Conservation (phyloP, 2,113 vertebrate species). For the Oreochromis aureus region DNA sequence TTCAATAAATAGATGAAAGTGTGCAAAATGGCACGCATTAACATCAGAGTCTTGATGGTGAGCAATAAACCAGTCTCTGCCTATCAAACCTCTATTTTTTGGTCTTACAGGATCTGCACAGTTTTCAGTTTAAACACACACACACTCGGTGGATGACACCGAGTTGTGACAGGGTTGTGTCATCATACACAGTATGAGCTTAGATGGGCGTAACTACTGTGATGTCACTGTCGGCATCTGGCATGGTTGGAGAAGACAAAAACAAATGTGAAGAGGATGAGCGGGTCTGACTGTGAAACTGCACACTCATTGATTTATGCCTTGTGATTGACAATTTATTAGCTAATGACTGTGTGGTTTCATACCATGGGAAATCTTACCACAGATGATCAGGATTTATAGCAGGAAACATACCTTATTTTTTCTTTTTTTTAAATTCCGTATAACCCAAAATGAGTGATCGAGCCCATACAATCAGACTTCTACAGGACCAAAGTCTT, state of each 20-base stretch:
- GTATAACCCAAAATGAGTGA: not conserved
- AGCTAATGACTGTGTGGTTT: not conserved
- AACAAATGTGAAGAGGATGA: not conserved
- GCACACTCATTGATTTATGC: not conserved
- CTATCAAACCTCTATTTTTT: not conserved
- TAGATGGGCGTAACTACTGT: not conserved
- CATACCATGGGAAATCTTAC: not conserved
- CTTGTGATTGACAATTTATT: not conserved
- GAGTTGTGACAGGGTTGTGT: not conserved
- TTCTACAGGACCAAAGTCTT: not conserved
- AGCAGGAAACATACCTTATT: not conserved
- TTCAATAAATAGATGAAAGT: not conserved
- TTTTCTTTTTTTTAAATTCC: fast-evolving
- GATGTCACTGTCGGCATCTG: not conserved
- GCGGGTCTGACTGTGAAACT: not conserved
- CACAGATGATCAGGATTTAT: not conserved
- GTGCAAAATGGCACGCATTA: not conserved
- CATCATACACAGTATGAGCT: not conserved
- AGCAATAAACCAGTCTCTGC: not conserved
- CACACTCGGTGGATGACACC: not conserved
- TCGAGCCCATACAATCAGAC: not conserved
- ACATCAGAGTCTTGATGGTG: not conserved
- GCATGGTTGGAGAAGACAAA: not conserved
- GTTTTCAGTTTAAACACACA: not conserved
- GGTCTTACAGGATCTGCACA: not conserved